These are phyloP conservation scores for Eonycteris spelaea DNA, from an alignment of 2,113 vertebrate species.

Conservation along the genomic window DNA sequence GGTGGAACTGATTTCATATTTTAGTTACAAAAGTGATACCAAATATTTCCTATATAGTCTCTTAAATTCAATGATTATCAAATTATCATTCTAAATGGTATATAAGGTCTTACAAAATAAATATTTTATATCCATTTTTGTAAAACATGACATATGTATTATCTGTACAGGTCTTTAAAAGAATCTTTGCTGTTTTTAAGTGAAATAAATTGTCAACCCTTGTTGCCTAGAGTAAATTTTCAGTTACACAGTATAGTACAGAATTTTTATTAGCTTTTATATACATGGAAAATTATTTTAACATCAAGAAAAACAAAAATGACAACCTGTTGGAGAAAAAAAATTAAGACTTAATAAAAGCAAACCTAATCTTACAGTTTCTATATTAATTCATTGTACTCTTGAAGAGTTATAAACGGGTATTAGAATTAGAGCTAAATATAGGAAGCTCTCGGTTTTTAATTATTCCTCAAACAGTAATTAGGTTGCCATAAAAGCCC, in stretches of 20 bases:
- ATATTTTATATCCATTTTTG: not conserved
- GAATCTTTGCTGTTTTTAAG: not conserved
- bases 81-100: not conserved
- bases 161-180: not conserved
- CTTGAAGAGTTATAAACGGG: not conserved
- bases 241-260: not conserved
- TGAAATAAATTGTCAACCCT: not conserved
- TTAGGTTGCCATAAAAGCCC: not conserved
- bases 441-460: not conserved
- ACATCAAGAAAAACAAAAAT: not conserved
- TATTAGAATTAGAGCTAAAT: constrained; percentile 25
- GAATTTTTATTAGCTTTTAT: not conserved
- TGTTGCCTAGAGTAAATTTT: not conserved
- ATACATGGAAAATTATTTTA: not conserved
- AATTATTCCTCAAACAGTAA: constrained; percentile 42
- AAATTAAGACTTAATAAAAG: not conserved
- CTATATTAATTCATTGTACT: not conserved
- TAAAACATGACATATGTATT: not conserved
- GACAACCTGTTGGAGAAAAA: not conserved
- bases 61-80: constrained; percentile 18
- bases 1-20: not conserved
- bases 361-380: not conserved
- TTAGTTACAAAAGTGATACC: not conserved
- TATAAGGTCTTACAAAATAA: not conserved
- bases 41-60: not conserved